Evolutionary conservation across 2,113 vertebrate genomes (phyloP), one percentile per base, ranked within the genome.

Genomic region (Oryzias woworae): DNA sequence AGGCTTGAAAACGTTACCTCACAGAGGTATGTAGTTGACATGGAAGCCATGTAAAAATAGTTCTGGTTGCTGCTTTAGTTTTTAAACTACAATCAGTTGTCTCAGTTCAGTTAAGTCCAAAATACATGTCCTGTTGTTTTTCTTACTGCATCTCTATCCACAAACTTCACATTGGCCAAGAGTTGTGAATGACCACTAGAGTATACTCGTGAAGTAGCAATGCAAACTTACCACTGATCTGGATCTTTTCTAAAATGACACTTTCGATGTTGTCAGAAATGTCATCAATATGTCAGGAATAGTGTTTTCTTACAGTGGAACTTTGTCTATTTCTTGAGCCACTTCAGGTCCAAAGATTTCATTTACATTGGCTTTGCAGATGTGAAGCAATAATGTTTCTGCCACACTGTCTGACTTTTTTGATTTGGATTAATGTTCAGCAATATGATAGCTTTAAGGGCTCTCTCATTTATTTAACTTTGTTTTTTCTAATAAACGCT

Each of bases 231-330:
- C 12, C 2, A 49, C n/a, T 7, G 47, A 50, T 50, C 4, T 8
- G 14, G 17, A 41, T 55, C 24, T 53, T 53, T 26, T 53, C 51
- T 24, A 53, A 6, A 28, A 53, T 24, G 5, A 52, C 50, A 48
- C n/a, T 63, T 63, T 63, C 22, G 10, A 43, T 63, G 61, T 46
- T 41, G 31, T 47, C 26, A 67, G 55, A 67, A 23, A 58, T 67
- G 20, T 52, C 36, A 52, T 44, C 16, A 57, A 50, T 57, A 8
- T 18, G 5, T 50, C 53, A 51, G 55, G 55, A 0, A 51, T 10
- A 36, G 5, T 28, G 26, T 28, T 54, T 14, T 13, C 49, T 24
- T 13, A 51, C 10, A 51, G 49, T 5, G 51, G 26, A 6, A 54
- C 43, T 41, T 67, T 46, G 45, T 61, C 62, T 14, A 10, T 47